A percentile compares a stretch with the other conserved stretches of the same genome.
Conservation (phyloP, 2,113 vertebrate species). For the Phalacrocorax carbo region DNA sequence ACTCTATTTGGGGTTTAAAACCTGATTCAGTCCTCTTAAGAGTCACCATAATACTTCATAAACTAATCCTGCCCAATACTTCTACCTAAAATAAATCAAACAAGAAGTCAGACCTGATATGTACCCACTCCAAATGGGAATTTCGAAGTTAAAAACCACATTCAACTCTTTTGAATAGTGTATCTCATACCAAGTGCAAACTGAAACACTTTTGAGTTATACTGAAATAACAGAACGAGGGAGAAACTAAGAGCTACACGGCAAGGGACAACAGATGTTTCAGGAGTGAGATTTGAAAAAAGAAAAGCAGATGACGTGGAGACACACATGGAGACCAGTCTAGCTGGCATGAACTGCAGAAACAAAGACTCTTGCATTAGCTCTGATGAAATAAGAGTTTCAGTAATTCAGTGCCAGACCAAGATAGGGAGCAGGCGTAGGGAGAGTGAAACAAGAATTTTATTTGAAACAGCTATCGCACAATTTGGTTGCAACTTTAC, state of each 20-base stretch:
- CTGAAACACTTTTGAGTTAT: neutral
- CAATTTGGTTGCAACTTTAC: neutral
- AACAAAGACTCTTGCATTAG: slow-evolving; percentile 51
- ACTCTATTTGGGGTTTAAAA: neutral
- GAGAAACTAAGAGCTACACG: neutral
- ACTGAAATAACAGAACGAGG: neutral
- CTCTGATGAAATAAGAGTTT: slow-evolving; percentile 55
- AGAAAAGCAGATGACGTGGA: slow-evolving; percentile 32
- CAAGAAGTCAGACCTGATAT: neutral
- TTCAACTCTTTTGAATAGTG: neutral
- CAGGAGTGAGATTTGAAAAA: slow-evolving; percentile 18
- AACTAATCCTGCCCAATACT: neutral
- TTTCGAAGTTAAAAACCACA: neutral
- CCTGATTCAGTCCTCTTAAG: neutral
- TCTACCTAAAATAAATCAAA: slow-evolving; percentile 21
- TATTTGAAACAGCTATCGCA: slow-evolving; percentile 65
- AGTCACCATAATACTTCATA: neutral
- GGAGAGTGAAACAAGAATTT: slow-evolving; percentile 50
- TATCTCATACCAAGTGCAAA: neutral
- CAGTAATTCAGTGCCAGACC: slow-evolving; percentile 59
- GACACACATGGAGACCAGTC: slow-evolving; percentile 51
- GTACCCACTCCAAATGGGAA: neutral
- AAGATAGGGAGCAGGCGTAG: slow-evolving; percentile 42
- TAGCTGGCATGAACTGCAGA: slow-evolving; percentile 49
- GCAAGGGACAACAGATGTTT: slow-evolving; percentile 55